phyloP scores from a whole-genome alignment of 2,888 invertebrate genomes.

The Mesorhabditis sp. region DNA sequence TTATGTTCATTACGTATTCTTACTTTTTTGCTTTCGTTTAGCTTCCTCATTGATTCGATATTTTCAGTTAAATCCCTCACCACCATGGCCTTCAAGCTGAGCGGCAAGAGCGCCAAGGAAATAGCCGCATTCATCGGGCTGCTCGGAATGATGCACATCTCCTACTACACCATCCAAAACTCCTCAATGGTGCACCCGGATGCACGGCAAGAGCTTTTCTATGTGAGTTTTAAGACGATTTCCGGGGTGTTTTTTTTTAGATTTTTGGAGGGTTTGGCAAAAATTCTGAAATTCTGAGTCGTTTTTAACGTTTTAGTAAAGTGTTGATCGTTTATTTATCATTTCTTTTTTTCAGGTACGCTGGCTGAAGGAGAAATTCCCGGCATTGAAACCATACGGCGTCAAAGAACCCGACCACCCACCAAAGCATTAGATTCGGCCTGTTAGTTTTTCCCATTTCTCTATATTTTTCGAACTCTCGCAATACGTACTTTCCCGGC shows the following conservation, averaged over 20 bases:
- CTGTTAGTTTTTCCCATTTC: not conserved
- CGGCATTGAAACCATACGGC: slow-evolving; percentile 37
- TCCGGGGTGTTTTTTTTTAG: too few species aligned
- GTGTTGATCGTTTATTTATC: not conserved
- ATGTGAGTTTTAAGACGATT: slow-evolving; percentile 20
- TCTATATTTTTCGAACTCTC: not conserved
- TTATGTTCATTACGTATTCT: too few species aligned
- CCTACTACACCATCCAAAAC: slow-evolving; percentile 52
- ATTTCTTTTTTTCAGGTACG: slow-evolving; percentile 8
- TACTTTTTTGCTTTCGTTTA: too few species aligned
- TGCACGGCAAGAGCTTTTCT: slow-evolving; percentile 47
- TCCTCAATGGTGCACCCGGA: slow-evolving; percentile 35
- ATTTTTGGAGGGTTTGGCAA: too few species aligned
- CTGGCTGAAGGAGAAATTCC: slow-evolving; percentile 46
- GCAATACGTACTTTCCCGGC: too few species aligned
- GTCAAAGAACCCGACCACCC: slow-evolving; percentile 20
- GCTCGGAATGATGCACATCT: slow-evolving; percentile 46
- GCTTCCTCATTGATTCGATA: too few species aligned
- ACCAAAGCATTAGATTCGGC: not conserved
- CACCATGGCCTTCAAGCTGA: not conserved
- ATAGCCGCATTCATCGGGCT: not conserved
- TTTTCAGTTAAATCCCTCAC: not conserved
- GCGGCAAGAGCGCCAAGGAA: not conserved
- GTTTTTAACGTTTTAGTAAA: not conserved
- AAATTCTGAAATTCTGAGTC: too few species aligned